Percentiles rank a stretch among this genome's conserved stretches.
These are phyloP conservation scores for Phyllotreta cruciferae DNA, from an alignment of 2,888 invertebrate genomes.

Conservation along the genomic window DNA sequence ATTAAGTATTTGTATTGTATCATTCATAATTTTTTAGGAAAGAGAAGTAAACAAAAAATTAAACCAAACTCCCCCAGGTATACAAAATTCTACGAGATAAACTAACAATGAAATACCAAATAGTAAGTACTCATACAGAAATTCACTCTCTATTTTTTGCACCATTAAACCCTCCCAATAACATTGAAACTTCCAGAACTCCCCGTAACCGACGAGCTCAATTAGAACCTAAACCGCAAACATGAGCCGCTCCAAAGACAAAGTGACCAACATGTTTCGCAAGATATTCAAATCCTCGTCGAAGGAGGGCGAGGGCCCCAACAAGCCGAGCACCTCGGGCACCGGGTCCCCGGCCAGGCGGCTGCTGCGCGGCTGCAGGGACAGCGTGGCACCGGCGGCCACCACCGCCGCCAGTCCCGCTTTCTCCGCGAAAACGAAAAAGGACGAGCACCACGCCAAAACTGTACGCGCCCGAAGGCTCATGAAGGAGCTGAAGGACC, in stretches of 20 bases:
- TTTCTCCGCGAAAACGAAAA: slow-evolving; percentile 48
- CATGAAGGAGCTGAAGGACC: slow-evolving; percentile 86
- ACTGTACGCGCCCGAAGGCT: slow-evolving; percentile 77
- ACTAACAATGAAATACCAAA: no score
- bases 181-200: not conserved
- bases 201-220: not conserved
- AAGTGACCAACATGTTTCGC: slow-evolving; percentile 80
- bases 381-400: slow-evolving; percentile 57
- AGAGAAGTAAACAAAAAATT: no score
- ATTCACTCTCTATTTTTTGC: no score
- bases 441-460: slow-evolving; percentile 63
- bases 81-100: no score
- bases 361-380: slow-evolving; percentile 51
- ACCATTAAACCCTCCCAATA: not conserved
- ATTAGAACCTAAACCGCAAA: slow-evolving; percentile 31
- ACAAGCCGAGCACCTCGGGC: slow-evolving; percentile 58
- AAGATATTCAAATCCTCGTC: slow-evolving; percentile 78
- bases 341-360: slow-evolving; percentile 57
- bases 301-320: slow-evolving; percentile 69
- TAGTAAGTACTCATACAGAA: no score
- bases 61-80: no score
- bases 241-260: slow-evolving; percentile 83
- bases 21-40: no score
- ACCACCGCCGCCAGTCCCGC: slow-evolving; percentile 55
- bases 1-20: no score